Percentiles rank a stretch among this genome's conserved stretches.
Evolutionary conservation across 2,888 invertebrate species (phyloP).

Genomic region (Ditylenchus weischeri): DNA sequence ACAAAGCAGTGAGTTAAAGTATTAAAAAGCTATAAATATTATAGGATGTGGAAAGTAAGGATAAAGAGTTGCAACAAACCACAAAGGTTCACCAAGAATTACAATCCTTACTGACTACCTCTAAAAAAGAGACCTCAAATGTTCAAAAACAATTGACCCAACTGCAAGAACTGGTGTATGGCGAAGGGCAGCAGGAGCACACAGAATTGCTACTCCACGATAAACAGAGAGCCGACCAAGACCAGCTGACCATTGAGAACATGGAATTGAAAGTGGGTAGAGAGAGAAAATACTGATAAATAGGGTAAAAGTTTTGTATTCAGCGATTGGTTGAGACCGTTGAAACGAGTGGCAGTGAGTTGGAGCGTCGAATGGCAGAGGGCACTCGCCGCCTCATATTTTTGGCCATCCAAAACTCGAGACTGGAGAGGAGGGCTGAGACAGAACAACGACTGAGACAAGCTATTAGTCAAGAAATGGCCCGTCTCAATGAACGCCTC

Average conservation of each 20-base stretch:
- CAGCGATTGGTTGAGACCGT: conserved; percentile 44
- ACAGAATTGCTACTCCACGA: conserved; percentile 11
- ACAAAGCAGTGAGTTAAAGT: no score
- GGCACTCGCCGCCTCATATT: conserved; percentile 48
- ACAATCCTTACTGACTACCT: conserved; percentile 1
- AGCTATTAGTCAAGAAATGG: conserved; percentile 25
- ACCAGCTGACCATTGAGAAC: conserved; percentile 34
- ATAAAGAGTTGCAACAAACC: conserved; percentile 37
- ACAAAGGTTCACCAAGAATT: conserved; percentile 18
- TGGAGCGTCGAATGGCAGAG: conserved; percentile 52
- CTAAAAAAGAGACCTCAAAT: conserved; percentile 23
- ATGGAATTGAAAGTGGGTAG: conserved; percentile 31
- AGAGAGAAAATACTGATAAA: not conserved
- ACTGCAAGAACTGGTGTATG: conserved; percentile 20
- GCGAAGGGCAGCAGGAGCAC: conserved; percentile 15
- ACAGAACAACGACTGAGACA: conserved; percentile 18
- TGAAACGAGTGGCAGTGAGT: conserved; percentile 41
- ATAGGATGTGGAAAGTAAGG: conserved; percentile 40
- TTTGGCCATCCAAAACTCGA: conserved; percentile 33
- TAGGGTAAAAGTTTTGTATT: conserved; percentile 4
- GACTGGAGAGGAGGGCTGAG: conserved; percentile 20
- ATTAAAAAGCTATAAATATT: conserved; percentile 4
- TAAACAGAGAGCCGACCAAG: not conserved
- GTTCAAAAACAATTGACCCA: conserved; percentile 30
- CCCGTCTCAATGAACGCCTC: conserved; percentile 19